Evolutionary conservation across 2,888 invertebrate species (phyloP).

Genomic region (Drepana falcataria): DNA sequence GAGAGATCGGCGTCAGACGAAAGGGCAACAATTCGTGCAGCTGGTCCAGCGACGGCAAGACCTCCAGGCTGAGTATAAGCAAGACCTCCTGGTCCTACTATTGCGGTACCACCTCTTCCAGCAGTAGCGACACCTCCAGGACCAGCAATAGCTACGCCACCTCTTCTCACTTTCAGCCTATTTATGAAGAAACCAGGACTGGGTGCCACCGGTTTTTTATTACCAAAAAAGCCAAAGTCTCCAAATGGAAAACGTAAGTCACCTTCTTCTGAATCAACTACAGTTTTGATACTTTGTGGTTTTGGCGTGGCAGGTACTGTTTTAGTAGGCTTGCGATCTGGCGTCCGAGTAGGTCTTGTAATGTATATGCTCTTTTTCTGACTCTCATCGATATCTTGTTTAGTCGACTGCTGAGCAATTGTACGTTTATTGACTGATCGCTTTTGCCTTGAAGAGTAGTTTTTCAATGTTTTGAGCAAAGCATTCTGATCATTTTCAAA

Average conservation of each 20-base stretch:
- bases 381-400: constrained; percentile 33
- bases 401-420: constrained; percentile 27
- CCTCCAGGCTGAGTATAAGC: constrained; percentile 87
- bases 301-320: constrained; percentile 12
- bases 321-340: constrained; percentile 29
- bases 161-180: constrained; percentile 83
- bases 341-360: constrained; percentile 38
- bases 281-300: constrained; percentile 37
- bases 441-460: constrained; percentile 35
- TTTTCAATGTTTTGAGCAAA: constrained; percentile 12
- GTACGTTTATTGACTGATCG: constrained; percentile 56
- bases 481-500: constrained; percentile 7
- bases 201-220: constrained; percentile 50
- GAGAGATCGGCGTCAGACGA: constrained; percentile 80
- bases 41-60: constrained; percentile 86
- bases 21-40: constrained; percentile 83
- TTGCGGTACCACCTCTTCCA: constrained; percentile 87
- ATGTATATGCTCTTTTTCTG: constrained; percentile 43
- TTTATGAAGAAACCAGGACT: constrained; percentile 84
- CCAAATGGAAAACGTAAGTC: constrained; percentile 46
- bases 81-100: constrained; percentile 87
- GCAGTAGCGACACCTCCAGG: constrained; percentile 90
- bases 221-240: constrained; percentile 45
- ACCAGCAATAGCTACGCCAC: constrained; percentile 89
- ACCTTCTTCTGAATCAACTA: constrained; percentile 31